A percentile compares a stretch with the other conserved stretches of the same genome.
phyloP scores from a whole-genome alignment of 2,797 vertebrate genomes.

The Microctenopoma steveboyesi region DNA sequence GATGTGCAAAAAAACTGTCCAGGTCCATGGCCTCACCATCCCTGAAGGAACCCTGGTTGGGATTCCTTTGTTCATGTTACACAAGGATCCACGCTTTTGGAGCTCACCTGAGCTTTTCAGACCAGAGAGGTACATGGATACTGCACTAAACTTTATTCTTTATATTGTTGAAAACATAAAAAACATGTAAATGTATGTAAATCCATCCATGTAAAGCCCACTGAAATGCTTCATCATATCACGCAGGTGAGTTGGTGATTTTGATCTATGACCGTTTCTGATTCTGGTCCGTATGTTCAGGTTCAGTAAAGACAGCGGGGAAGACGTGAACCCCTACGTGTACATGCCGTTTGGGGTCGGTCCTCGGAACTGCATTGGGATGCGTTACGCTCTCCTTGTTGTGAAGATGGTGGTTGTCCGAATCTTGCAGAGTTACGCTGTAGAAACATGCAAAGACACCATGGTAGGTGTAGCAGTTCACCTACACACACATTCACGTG shows the following conservation, averaged over 20 bases:
- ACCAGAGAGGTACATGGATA: constrained; percentile 78
- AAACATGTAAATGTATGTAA: no score
- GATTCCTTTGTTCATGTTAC: constrained; percentile 69
- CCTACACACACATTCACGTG: not conserved
- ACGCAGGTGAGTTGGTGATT: no score
- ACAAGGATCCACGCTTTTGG: constrained; percentile 72
- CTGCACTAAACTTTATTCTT: not conserved
- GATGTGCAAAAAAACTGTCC: constrained; percentile 75
- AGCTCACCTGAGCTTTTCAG: constrained; percentile 75
- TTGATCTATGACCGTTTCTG: no score
- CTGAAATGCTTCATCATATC: no score
- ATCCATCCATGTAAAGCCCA: no score
- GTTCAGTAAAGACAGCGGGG: constrained; percentile 85
- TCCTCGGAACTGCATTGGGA: constrained; percentile 88
- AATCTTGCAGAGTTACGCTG: constrained; percentile 82
- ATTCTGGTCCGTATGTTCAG: constrained; percentile 61
- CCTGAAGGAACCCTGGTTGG: constrained; percentile 63
- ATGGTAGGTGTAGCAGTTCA: constrained; percentile 63
- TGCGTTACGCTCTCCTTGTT: constrained; percentile 85
- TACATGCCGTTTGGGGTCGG: constrained; percentile 88
- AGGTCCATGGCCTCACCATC: constrained; percentile 74
- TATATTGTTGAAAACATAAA: not conserved
- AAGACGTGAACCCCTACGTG: constrained; percentile 75
- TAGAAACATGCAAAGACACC: constrained; percentile 85
- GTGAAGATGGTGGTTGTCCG: constrained; percentile 77